Percentiles rank a stretch among this genome's conserved stretches.
Conservation (phyloP, 2,797 vertebrate genomes). For the Cichlasoma orientale region DNA sequence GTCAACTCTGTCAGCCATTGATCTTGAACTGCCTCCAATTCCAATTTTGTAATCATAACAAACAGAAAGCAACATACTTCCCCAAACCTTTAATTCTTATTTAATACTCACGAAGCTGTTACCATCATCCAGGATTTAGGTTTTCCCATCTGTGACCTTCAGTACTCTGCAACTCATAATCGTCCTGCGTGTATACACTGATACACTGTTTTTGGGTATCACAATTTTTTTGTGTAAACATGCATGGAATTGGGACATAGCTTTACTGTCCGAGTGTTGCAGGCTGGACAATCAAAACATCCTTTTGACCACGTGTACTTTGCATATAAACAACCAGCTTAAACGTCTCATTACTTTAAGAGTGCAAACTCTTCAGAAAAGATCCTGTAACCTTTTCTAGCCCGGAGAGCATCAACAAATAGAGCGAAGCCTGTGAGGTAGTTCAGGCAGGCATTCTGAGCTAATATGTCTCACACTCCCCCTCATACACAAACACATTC, state of each 20-base stretch:
- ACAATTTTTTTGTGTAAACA: background rate
- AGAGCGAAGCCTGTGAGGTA: background rate
- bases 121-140: conserved; percentile 1
- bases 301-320: background rate
- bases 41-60: background rate
- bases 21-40: background rate
- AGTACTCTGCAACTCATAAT: background rate
- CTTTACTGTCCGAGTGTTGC: background rate
- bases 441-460: background rate
- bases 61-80: background rate
- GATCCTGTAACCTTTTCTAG: background rate
- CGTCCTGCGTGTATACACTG: background rate
- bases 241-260: too few relatives aligned
- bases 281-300: background rate
- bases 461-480: background rate
- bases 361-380: too few relatives aligned
- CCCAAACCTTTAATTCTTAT: conserved; percentile 5
- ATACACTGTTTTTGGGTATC: background rate
- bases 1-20: background rate
- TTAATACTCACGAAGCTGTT: conserved; percentile 5
- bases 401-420: background rate
- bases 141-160: background rate
- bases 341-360: background rate
- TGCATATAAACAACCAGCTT: background rate
- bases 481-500: background rate